A percentile compares a stretch with the other conserved stretches of the same genome.
These are phyloP conservation scores for Mormyrus proboscirostris DNA, from an alignment of 2,797 vertebrate species.

Conservation along the genomic window DNA sequence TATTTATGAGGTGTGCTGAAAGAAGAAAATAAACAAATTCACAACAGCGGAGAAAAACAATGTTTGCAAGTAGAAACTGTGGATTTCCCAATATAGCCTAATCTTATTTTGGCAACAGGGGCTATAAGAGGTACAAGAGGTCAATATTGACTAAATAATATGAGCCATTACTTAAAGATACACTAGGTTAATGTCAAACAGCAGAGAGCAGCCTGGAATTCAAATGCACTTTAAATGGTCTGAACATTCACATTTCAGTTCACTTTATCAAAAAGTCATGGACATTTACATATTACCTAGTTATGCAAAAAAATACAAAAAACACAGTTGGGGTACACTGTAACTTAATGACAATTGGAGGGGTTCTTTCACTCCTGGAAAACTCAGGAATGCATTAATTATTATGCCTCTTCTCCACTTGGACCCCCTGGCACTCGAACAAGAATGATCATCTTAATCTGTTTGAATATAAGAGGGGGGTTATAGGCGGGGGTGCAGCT, in stretches of 20 bases:
- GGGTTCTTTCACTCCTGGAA: neutral
- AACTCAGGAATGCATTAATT: neutral
- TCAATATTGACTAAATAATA: constrained; percentile 20
- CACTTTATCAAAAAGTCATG: neutral
- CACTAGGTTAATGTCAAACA: constrained; percentile 3
- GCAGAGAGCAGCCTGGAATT: constrained; percentile 3
- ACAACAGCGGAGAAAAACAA: neutral
- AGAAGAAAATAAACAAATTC: neutral
- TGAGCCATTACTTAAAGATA: constrained; percentile 1
- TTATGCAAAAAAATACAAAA: neutral
- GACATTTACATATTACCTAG: neutral
- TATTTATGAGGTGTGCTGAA: neutral
- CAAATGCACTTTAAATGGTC: neutral
- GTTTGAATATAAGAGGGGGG: neutral
- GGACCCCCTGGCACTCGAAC: neutral
- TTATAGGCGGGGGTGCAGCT: neutral
- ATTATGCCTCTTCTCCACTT: neutral
- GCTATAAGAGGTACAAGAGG: neutral
- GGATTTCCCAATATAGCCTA: constrained; percentile 5
- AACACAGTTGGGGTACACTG: neutral
- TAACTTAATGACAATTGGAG: neutral
- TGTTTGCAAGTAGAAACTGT: constrained; percentile 8
- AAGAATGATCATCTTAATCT: neutral
- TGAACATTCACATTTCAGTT: constrained; percentile 20
- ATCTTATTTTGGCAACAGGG: neutral